Conservation (phyloP, 2,888 invertebrate genomes). For the Epinotia bilunana region DNA sequence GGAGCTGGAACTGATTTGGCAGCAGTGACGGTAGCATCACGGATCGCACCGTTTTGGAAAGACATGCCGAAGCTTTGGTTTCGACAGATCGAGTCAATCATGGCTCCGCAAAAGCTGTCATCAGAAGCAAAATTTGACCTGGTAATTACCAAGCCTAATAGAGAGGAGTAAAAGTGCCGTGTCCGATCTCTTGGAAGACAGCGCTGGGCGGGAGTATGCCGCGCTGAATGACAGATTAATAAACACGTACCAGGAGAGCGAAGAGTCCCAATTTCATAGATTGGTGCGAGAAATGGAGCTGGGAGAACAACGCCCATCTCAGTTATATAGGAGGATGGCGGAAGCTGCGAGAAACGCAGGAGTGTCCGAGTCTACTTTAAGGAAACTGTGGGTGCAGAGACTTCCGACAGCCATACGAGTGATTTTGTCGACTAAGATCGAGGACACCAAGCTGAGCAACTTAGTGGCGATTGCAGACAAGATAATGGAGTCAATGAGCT, state of each 20-base stretch:
- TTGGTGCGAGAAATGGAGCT: neutral
- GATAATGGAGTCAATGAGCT: neutral
- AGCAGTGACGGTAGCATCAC: no score
- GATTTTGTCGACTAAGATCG: neutral
- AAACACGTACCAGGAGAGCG: neutral
- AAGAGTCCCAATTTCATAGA: constrained; percentile 2
- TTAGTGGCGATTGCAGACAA: neutral
- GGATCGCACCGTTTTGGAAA: constrained; percentile 39
- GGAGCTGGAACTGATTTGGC: no score
- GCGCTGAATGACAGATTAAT: neutral
- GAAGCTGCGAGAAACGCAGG: constrained; percentile 8
- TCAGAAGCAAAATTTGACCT: constrained; percentile 46
- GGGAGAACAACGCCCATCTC: constrained; percentile 5
- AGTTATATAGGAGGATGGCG: constrained; percentile 5
- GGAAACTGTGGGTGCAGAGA: neutral
- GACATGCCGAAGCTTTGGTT: constrained; percentile 50
- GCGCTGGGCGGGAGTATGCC: neutral
- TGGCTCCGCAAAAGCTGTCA: constrained; percentile 20
- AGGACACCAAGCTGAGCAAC: neutral
- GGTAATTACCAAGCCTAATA: constrained; percentile 44
- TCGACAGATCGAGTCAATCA: constrained; percentile 46
- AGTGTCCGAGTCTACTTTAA: neutral
- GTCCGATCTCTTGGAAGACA: constrained; percentile 21
- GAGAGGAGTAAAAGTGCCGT: constrained; percentile 37
- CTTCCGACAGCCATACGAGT: neutral